Percentiles rank a stretch among this genome's conserved stretches.
phyloP scores from a whole-genome alignment of 2,888 invertebrate species.

The Erebia aethiops region DNA sequence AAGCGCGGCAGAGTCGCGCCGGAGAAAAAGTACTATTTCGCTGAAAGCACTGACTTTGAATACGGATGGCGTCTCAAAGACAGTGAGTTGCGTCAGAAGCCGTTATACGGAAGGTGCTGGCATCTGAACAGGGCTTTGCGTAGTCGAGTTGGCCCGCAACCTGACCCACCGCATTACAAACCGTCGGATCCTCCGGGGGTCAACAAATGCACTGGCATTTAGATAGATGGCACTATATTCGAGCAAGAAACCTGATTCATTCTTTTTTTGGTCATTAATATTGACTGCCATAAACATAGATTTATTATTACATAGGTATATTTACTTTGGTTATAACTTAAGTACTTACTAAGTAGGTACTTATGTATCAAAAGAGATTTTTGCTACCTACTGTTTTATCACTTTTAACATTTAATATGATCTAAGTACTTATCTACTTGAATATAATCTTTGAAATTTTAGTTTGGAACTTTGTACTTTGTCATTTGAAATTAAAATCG shows the following conservation, averaged over 20 bases:
- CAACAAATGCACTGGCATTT: conserved; percentile 46
- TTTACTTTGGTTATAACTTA: too few relatives aligned
- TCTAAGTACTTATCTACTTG: too few relatives aligned
- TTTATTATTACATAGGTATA: too few relatives aligned
- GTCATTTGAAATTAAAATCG: too few relatives aligned
- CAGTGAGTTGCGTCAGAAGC: conserved; percentile 45
- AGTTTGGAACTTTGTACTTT: too few relatives aligned
- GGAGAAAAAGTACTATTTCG: conserved; percentile 57
- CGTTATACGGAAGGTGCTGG: conserved; percentile 52
- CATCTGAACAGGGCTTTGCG: conserved; percentile 50
- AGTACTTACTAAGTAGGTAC: too few relatives aligned
- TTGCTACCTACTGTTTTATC: too few relatives aligned
- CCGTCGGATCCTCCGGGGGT: conserved; percentile 45
- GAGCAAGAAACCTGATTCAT: not conserved
- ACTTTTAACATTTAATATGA: too few relatives aligned
- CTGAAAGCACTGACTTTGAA: conserved; percentile 52
- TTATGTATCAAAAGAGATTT: too few relatives aligned
- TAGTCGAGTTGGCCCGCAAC: conserved; percentile 55
- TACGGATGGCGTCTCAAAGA: conserved; percentile 61
- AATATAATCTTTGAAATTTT: too few relatives aligned
- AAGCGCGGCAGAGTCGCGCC: conserved; percentile 49
- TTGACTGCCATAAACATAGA: too few relatives aligned
- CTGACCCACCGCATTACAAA: conserved; percentile 57
- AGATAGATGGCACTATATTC: conserved; percentile 38
- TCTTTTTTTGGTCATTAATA: too few relatives aligned